Base-by-base conservation (phyloP, 2,888 invertebrate species). In the Ophion slaviceki region DNA sequence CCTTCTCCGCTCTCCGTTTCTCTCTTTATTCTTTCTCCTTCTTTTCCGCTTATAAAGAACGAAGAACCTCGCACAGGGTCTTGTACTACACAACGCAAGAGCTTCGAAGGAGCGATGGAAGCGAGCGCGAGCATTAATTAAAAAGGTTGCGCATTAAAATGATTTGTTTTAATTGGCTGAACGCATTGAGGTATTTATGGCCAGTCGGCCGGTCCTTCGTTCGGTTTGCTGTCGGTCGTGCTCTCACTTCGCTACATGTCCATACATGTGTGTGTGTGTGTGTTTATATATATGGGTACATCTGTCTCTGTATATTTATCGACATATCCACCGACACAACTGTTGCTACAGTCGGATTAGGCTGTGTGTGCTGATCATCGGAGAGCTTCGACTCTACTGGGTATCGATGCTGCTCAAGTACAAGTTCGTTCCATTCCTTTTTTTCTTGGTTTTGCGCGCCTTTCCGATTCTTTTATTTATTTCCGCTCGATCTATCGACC, bases 81-180 rank as follows among this genome's bases (percentile, higher is more conserved):
- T 86, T 83, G 86, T 86, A 81, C 47, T 59, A 82, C 82, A 84
- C 80, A 81, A 80, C 79, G 71, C 80, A 82, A 64, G 82, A 62
- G 86, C 70, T 74, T 80, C 72, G 87, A 80, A 77, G 81, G 80
- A 80, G 90, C 90, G 92, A 91, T 90, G 91, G 91, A 91, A 91
- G 91, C 88, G 92, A 92, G 92, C 92, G 91, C 91, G 92, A 90
- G 92, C 93, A 94, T 93, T 94, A 94, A 94, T 94, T 94, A 94
- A 93, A 93, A 94, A 94, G 93, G 93, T 93, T 93, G 93, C 92
- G 93, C 93, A 93, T 94, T 93, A 94, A 94, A 94, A 94, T 94
- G 94, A 93, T 94, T 94, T 94, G 94, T 93, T 94, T 94, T 94
- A 94, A 94, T 94, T 94, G 93, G 93, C 92, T 92, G 93, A 93